Evolutionary conservation across 2,113 vertebrate genomes (phyloP).

Genomic region (Neotragus pygmaeus): DNA sequence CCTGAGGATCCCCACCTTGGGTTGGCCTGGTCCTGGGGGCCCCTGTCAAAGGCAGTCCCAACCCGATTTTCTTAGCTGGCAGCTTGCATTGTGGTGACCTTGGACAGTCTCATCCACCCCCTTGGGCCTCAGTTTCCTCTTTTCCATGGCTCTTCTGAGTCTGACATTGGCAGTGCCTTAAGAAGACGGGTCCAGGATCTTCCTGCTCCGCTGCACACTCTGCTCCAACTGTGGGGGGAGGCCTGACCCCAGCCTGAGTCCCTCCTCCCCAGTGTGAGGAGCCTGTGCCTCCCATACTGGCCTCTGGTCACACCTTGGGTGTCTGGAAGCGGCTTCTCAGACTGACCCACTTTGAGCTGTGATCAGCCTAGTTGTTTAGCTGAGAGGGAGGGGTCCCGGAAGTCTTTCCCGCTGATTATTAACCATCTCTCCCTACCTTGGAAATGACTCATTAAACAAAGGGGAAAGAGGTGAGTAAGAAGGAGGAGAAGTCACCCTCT

Average conservation of each 20-base stretch:
- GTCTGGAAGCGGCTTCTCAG: not conserved
- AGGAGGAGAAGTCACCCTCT: not conserved
- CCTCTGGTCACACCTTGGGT: not conserved
- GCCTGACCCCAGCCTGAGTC: not conserved
- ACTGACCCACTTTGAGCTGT: conserved; percentile 60
- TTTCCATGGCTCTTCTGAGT: not conserved
- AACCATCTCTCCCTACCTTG: not conserved
- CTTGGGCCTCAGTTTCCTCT: not conserved
- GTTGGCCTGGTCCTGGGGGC: not conserved
- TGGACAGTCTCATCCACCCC: not conserved
- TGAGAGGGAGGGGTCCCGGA: not conserved
- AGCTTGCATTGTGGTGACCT: conserved; percentile 9
- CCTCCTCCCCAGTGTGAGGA: not conserved
- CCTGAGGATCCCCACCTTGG: not conserved
- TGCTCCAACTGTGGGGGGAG: not conserved
- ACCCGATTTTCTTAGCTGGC: not conserved
- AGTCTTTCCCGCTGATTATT: not conserved
- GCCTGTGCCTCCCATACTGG: fast-evolving
- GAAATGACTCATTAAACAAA: not conserved
- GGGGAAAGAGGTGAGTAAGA: not conserved
- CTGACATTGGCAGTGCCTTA: not conserved
- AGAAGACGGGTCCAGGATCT: not conserved
- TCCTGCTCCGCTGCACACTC: not conserved
- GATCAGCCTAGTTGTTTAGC: conserved; percentile 56
- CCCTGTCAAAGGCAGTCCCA: not conserved